These are phyloP conservation scores for Crotophaga sulcirostris DNA, from an alignment of 2,113 vertebrate genomes.

Conservation along the genomic window DNA sequence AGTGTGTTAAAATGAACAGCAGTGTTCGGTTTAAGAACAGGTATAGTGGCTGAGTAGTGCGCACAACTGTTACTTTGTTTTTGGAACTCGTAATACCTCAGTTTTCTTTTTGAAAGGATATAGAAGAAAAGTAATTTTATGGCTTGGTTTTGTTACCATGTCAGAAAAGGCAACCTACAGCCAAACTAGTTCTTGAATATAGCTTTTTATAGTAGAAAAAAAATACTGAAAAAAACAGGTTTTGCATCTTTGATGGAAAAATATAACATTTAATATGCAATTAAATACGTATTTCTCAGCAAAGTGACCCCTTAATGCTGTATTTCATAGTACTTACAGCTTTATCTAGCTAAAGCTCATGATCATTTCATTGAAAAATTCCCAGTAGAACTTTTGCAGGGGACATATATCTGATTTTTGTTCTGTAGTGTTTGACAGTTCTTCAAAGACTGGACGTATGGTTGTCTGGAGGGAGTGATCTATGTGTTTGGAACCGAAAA, in stretches of 20 bases:
- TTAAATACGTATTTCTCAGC: not conserved
- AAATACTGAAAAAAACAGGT: not conserved
- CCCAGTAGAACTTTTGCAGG: constrained; percentile 42
- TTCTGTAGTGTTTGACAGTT: constrained; percentile 87
- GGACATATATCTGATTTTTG: constrained; percentile 57
- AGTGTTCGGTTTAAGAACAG: not conserved
- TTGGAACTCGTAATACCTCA: not conserved
- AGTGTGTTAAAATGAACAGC: not conserved
- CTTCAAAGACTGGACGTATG: constrained; percentile 85
- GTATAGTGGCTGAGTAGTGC: not conserved
- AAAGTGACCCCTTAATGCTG: not conserved
- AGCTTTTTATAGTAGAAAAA: not conserved
- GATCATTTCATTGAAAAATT: constrained; percentile 6
- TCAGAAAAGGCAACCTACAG: not conserved
- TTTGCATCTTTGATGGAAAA: not conserved
- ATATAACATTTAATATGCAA: not conserved
- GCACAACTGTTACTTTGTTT: not conserved
- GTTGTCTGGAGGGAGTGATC: constrained; percentile 89
- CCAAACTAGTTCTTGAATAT: not conserved
- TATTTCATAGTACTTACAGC: not conserved
- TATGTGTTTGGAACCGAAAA: constrained; percentile 90
- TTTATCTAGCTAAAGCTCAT: not conserved
- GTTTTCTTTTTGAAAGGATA: not conserved
- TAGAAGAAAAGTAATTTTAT: not conserved
- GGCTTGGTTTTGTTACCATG: not conserved